Conservation (phyloP, 2,797 vertebrate species). For the Morelia viridis region DNA sequence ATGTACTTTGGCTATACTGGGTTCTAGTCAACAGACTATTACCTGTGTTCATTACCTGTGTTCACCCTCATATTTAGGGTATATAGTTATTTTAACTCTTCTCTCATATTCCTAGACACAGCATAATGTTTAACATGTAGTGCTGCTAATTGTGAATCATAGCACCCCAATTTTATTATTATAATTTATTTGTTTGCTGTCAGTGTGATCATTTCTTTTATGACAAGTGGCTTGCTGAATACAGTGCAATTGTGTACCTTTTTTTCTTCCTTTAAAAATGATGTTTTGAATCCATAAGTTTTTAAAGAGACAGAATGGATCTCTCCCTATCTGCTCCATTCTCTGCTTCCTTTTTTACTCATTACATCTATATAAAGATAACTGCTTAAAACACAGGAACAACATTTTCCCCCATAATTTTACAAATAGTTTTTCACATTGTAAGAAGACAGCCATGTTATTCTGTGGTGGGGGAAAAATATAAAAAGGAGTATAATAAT, state of each 20-base stretch:
- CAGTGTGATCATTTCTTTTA: constrained; percentile 39
- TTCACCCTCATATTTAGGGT: constrained; percentile 44
- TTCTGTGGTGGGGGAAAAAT: neutral
- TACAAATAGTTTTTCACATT: constrained; percentile 60
- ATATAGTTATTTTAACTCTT: constrained; percentile 45
- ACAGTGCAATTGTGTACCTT: constrained; percentile 39
- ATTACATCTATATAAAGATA: constrained; percentile 55
- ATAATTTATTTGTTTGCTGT: constrained; percentile 35
- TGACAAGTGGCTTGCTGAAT: constrained; percentile 49
- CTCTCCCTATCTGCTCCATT: no score
- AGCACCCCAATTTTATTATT: constrained; percentile 46
- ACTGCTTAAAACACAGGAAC: constrained; percentile 53
- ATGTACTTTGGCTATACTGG: constrained; percentile 41
- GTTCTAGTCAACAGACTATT: constrained; percentile 17
- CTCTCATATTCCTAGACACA: neutral
- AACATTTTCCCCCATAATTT: constrained; percentile 69
- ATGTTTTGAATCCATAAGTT: constrained; percentile 55
- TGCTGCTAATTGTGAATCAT: constrained; percentile 52
- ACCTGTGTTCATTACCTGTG: constrained; percentile 42
- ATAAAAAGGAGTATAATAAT: no score
- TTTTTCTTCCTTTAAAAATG: constrained; percentile 49
- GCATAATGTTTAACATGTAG: constrained; percentile 54
- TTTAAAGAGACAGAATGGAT: constrained; percentile 54
- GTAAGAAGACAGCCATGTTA: neutral
- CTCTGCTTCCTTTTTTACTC: constrained; percentile 53